A percentile compares a stretch with the other conserved stretches of the same genome.
phyloP scores from a whole-genome alignment of 2,113 vertebrate genomes.

The Felis chaus region DNA sequence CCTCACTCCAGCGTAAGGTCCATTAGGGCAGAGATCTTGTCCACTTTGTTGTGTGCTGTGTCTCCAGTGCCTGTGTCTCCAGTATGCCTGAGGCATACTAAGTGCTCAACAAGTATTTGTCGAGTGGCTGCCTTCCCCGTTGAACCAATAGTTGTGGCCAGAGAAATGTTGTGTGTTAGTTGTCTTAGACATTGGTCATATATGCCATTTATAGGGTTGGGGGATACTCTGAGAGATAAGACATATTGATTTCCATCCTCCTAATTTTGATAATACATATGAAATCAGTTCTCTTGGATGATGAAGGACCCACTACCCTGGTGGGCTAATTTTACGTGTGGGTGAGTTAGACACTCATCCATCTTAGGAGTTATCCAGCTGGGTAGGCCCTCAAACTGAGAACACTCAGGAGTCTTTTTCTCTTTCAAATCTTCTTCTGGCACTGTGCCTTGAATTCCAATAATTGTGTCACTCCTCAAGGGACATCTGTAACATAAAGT shows the following conservation, averaged over 20 bases:
- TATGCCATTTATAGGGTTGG: not conserved
- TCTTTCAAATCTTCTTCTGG: not conserved
- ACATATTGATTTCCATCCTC: not conserved
- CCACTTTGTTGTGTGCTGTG: not conserved
- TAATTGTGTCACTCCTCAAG: not conserved
- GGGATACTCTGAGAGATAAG: not conserved
- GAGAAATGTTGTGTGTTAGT: not conserved
- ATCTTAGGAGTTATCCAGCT: not conserved
- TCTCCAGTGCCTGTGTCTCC: not conserved
- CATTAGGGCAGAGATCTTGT: not conserved
- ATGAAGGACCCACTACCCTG: not conserved
- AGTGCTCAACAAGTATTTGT: not conserved
- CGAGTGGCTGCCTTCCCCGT: not conserved
- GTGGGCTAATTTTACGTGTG: not conserved
- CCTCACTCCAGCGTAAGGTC: not conserved
- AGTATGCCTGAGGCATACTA: not conserved
- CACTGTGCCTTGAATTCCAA: not conserved
- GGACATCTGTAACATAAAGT: not conserved
- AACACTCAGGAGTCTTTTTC: not conserved
- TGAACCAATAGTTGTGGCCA: not conserved
- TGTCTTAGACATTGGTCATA: not conserved
- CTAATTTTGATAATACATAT: not conserved
- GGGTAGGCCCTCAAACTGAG: not conserved
- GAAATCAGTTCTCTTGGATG: not conserved
- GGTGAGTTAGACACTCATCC: too few species aligned